Percentiles rank a stretch among this genome's conserved stretches.
Evolutionary conservation across 2,113 vertebrate genomes (phyloP).

Genomic region (Addax nasomaculatus): DNA sequence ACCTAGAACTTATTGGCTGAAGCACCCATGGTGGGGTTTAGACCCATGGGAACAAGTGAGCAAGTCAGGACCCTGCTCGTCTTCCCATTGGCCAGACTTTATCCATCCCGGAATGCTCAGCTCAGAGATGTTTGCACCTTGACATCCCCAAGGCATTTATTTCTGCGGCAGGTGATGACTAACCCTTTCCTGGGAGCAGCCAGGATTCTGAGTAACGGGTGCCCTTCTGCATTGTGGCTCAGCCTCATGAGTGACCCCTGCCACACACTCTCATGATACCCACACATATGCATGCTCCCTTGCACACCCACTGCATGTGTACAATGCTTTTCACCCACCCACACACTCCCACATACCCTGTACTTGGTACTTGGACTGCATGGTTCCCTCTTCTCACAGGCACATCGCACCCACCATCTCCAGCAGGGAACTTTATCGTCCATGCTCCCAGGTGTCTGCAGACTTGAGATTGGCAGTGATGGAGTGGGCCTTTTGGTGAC

Average conservation of each 20-base stretch:
- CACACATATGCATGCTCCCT: fast-evolving
- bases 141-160: neutral
- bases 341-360: neutral
- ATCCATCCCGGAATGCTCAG: neutral
- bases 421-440: conserved; percentile 10
- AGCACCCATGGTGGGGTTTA: neutral
- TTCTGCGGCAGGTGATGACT: neutral
- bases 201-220: neutral
- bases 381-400: neutral
- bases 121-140: neutral
- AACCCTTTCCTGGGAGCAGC: neutral
- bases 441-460: neutral
- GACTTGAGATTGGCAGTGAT: conserved; percentile 41
- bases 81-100: neutral
- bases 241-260: neutral
- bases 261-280: neutral
- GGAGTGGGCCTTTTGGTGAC: conserved; percentile 58
- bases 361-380: neutral
- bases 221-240: neutral
- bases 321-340: neutral
- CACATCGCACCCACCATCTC: fast-evolving
- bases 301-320: neutral
- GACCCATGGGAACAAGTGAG: too few relatives aligned
- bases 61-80: too few relatives aligned
- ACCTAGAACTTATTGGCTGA: neutral